Base-by-base conservation (phyloP, 2,888 invertebrate genomes). In the Gastracanthus pulcherrimus region DNA sequence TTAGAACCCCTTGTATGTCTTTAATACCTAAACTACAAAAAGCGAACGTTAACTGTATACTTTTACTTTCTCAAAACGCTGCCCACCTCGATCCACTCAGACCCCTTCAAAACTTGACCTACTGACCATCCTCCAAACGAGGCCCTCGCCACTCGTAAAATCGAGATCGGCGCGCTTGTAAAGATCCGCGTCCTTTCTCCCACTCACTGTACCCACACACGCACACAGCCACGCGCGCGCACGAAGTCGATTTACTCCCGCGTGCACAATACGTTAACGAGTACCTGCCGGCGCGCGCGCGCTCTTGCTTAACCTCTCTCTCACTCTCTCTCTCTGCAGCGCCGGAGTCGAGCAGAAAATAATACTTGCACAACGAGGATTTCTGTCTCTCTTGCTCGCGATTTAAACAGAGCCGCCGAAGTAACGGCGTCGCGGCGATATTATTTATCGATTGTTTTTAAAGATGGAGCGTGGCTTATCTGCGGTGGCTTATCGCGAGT, bases 31-130 rank as follows among this genome's bases (percentile, higher is more conserved):
- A n/a, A n/a, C n/a, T n/a, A n/a, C n/a, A n/a, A n/a, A n/a, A n/a
- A n/a, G n/a, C n/a, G n/a, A n/a, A n/a, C n/a, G n/a, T n/a, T n/a
- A n/a, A n/a, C n/a, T n/a, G n/a, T n/a, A n/a, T n/a, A n/a, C n/a
- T n/a, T n/a, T n/a, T n/a, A n/a, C n/a, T n/a, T n/a, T n/a, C n/a
- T n/a, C n/a, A n/a, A n/a, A n/a, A n/a, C n/a, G n/a, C n/a, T n/a
- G n/a, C n/a, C n/a, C n/a, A n/a, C n/a, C n/a, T n/a, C n/a, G n/a
- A n/a, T n/a, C n/a, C n/a, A n/a, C n/a, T n/a, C n/a, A n/a, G n/a
- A n/a, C n/a, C n/a, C n/a, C n/a, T n/a, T n/a, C n/a, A n/a, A 66
- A 58, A 41, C 58, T 69, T 76, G 76, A 76, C 58, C 69, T 9
- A 69, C 69, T 58, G 67, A 29, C 69, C 58, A 23, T 64, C 29